phyloP scores from a whole-genome alignment of 2,797 vertebrate species.

The Phrynocephalus forsythii region DNA sequence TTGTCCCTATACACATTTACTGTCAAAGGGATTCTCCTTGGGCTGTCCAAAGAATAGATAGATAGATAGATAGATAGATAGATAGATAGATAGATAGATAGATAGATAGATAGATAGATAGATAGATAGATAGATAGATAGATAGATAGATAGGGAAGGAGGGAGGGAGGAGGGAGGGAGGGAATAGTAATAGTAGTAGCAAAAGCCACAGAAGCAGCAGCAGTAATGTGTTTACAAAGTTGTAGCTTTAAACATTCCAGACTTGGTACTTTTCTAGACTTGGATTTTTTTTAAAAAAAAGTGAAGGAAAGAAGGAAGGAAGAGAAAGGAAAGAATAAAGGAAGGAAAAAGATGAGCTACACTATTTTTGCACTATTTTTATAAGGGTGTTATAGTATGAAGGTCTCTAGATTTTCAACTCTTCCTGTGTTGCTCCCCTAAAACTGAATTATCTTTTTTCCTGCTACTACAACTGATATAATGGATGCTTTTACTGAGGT shows the following conservation, averaged over 20 bases:
- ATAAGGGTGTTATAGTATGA: not conserved
- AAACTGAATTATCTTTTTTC: not conserved
- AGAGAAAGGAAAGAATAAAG: not conserved
- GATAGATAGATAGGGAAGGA: too few relatives aligned
- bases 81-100: not conserved
- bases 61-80: not conserved
- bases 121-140: not conserved
- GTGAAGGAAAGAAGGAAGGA: not conserved
- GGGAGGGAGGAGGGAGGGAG: too few relatives aligned
- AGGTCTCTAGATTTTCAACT: not conserved
- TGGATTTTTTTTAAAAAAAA: too few relatives aligned
- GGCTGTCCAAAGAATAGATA: not conserved
- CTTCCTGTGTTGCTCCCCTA: not conserved
- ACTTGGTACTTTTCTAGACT: not conserved
- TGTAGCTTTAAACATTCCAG: not conserved
- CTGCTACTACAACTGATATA: not conserved
- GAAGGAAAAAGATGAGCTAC: not conserved
- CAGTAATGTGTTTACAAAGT: not conserved
- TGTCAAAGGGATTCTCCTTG: not conserved
- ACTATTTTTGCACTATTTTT: not conserved
- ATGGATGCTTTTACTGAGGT: too few relatives aligned
- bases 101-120: not conserved
- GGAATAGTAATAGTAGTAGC: too few relatives aligned
- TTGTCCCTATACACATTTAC: conserved; percentile 25
- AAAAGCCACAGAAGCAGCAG: too few relatives aligned